Base-by-base conservation (phyloP, 2,888 invertebrate species). In the Julus scanicus region DNA sequence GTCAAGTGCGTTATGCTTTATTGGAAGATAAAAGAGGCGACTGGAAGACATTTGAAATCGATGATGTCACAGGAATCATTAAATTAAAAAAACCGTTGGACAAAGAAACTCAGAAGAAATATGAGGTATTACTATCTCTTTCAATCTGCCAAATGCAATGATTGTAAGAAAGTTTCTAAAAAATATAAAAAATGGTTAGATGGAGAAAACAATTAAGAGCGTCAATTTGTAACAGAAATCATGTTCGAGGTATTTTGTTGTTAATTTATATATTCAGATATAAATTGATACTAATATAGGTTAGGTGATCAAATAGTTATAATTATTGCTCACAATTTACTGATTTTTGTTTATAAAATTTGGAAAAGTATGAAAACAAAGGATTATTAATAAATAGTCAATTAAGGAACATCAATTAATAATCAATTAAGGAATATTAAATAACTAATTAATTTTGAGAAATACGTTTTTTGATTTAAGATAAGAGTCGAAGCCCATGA, bases 401-500 rank as follows among this genome's bases (percentile, higher is more conserved):
- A 29, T 29, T 29, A 29, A 29, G 29, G 29, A 29, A 29, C 29
- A 29, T 29, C 29, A 29, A 29, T 29, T 29, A 29, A 29, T 29
- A 29, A 29, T 29, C 29, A 29, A 29, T 29, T 1, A 29, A 29
- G 29, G 29, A 29, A 29, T 29, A 29, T 29, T 29, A 29, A 29
- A 29, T 29, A 29, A 29, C 29, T 29, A 29, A 29, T 29, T 29
- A 29, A 29, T 29, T 29, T 29, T 29, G 0, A 29, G 29, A 29
- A 29, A 29, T 29, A 29, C 1, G 29, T 80, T n/a, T 11, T 88
- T 17, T 57, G 44, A 29, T 92, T 92, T 63, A 92, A 97, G 97
- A 95, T 98, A 89, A 94, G 97, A 90, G 95, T 98, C 84, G 97
- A 97, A 93, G 97, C 97, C 0, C 97, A 95, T 91, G 98, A 98